phyloP scores from a whole-genome alignment of 2,797 vertebrate genomes.

The Taenioides sp. region DNA sequence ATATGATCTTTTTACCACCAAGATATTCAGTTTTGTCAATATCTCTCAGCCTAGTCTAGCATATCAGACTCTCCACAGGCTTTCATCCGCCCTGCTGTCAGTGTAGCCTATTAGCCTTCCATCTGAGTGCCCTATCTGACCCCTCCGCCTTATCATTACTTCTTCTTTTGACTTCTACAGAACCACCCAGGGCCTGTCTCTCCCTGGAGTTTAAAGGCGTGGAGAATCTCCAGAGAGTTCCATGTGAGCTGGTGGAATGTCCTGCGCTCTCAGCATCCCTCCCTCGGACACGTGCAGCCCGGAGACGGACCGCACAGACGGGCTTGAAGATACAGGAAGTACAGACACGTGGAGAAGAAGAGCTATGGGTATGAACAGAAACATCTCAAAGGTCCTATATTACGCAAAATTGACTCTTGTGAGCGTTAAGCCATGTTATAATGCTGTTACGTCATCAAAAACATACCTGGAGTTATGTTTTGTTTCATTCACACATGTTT shows the following conservation, averaged over 20 bases:
- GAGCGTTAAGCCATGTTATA: background rate
- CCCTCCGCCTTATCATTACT: slow-evolving; percentile 10
- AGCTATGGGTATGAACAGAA: slow-evolving; percentile 1
- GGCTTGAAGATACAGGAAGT: slow-evolving; percentile 22
- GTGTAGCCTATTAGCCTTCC: background rate
- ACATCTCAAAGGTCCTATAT: background rate
- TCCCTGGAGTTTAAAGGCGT: slow-evolving; percentile 15
- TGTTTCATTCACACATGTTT: too few species aligned
- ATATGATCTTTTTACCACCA: too few species aligned
- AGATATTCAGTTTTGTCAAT: too few species aligned
- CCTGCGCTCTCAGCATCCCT: slow-evolving; percentile 42
- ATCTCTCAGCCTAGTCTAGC: background rate
- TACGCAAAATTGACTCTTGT: slow-evolving; percentile 12
- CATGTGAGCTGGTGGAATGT: slow-evolving; percentile 71
- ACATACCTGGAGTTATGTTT: too few species aligned
- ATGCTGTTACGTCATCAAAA: background rate
- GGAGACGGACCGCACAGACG: slow-evolving; percentile 44
- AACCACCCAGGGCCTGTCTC: slow-evolving; percentile 18
- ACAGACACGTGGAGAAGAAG: slow-evolving; percentile 30
- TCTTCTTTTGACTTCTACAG: slow-evolving; percentile 22
- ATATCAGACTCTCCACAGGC: slow-evolving; percentile 24
- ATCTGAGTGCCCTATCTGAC: slow-evolving; percentile 5
- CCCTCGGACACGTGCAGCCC: slow-evolving; percentile 45
- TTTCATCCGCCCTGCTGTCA: slow-evolving; percentile 38
- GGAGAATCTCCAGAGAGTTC: slow-evolving; percentile 40